Evolutionary conservation across 2,888 invertebrate genomes (phyloP).

Genomic region (Hartigia nigra): DNA sequence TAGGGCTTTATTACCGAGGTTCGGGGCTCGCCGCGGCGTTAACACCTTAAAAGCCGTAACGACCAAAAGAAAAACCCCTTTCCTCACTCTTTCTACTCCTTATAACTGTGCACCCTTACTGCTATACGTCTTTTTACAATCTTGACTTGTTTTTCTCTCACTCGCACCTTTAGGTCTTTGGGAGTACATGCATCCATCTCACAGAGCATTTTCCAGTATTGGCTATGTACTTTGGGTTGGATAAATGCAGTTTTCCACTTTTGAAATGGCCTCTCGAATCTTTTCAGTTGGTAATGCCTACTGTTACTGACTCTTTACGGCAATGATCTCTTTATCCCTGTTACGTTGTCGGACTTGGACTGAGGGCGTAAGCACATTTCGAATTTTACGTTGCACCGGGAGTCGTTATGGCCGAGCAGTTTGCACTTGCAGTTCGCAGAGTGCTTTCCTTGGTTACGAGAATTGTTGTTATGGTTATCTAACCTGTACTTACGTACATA

Average conservation of each 20-base stretch:
- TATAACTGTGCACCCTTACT: not conserved
- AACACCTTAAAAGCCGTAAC: conserved; percentile 51
- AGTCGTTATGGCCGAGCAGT: conserved; percentile 6
- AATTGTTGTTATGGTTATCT: not conserved
- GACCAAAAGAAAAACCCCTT: conserved; percentile 51
- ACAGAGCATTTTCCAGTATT: not conserved
- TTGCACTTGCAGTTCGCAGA: not conserved
- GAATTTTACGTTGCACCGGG: not conserved
- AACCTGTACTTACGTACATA: not conserved
- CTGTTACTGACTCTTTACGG: not conserved
- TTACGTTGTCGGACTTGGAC: not conserved
- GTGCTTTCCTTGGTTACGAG: not conserved
- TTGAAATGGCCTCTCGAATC: not conserved
- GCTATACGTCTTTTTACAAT: not conserved
- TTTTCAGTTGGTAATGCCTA: not conserved
- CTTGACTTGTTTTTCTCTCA: not conserved
- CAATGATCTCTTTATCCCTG: not conserved
- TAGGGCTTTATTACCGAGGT: conserved; percentile 60
- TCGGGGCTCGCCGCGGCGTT: conserved; percentile 43
- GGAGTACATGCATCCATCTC: not conserved
- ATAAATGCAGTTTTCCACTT: conserved; percentile 50
- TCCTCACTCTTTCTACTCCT: conserved; percentile 4
- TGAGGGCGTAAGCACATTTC: not conserved
- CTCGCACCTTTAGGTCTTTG: not conserved
- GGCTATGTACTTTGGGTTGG: not conserved